A percentile compares a stretch with the other conserved stretches of the same genome.
Evolutionary conservation across 1,140 invertebrate genomes (phyloP).

Genomic region (Drosophila kepulauana): DNA sequence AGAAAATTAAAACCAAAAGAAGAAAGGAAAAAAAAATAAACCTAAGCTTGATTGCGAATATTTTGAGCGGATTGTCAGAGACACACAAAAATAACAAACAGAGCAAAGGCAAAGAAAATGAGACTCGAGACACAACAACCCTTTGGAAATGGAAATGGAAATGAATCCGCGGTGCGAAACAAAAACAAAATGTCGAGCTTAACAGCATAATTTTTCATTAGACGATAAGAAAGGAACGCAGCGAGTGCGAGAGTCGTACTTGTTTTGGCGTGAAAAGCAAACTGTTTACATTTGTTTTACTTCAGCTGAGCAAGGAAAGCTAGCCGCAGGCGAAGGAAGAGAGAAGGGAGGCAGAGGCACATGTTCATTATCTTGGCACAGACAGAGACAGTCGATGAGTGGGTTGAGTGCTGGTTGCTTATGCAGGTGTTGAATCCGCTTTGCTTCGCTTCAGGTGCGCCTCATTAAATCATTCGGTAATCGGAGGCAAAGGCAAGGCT

Average conservation of each 20-base stretch:
- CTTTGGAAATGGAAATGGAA: conserved; percentile 26
- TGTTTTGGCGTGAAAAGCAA: conserved; percentile 66
- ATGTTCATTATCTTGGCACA: conserved; percentile 61
- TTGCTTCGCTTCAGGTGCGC: conserved; percentile 57
- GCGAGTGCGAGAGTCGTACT: conserved; percentile 3
- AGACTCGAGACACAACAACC: background rate
- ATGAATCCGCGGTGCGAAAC: conserved; percentile 29
- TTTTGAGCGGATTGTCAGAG: conserved; percentile 30
- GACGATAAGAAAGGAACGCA: conserved; percentile 14
- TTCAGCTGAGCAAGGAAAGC: conserved; percentile 38
- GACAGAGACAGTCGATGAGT: conserved; percentile 4
- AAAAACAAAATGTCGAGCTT: conserved; percentile 25
- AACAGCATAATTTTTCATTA: conserved; percentile 74
- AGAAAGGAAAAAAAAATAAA: conserved; percentile 21
- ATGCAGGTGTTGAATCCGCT: conserved; percentile 36
- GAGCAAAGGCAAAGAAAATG: conserved; percentile 3
- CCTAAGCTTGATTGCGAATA: conserved; percentile 36
- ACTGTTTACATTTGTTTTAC: conserved; percentile 77
- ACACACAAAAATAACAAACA: conserved; percentile 8
- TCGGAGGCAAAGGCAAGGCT: conserved; percentile 31
- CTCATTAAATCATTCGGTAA: conserved; percentile 77
- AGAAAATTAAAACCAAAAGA: conserved; percentile 39
- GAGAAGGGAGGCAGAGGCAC: conserved; percentile 15
- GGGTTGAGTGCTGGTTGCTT: conserved; percentile 15
- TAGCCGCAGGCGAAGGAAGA: background rate